Percentiles rank a stretch among this genome's conserved stretches.
Conservation (phyloP, 2,113 vertebrate genomes). For the Misgurnus anguillicaudatus region DNA sequence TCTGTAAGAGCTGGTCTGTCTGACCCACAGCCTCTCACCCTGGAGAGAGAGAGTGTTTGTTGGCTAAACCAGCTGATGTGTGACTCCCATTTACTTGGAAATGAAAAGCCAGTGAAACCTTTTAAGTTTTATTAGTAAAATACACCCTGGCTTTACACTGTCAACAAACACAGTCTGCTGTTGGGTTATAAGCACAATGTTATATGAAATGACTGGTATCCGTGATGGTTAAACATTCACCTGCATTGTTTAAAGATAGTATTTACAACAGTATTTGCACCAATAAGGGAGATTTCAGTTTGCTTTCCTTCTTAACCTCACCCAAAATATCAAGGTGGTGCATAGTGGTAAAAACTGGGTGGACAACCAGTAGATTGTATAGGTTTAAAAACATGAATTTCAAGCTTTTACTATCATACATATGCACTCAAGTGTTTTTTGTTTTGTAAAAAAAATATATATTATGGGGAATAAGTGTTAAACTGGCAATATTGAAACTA, state of each 20-base stretch:
- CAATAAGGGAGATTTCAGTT: neutral
- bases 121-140: neutral
- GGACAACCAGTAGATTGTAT: too few relatives aligned
- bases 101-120: neutral
- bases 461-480: too few relatives aligned
- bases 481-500: too few relatives aligned
- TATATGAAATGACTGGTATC: neutral
- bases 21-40: constrained; percentile 30
- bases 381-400: too few relatives aligned
- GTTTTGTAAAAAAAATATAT: too few relatives aligned
- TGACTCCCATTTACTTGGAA: constrained; percentile 21
- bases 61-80: neutral
- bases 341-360: too few relatives aligned
- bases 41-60: neutral
- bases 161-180: neutral
- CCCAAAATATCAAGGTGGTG: neutral
- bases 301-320: neutral
- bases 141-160: too few relatives aligned
- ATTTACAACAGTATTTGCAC: neutral
- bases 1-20: constrained; percentile 35
- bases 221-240: constrained; percentile 21
- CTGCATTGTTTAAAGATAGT: constrained; percentile 9
- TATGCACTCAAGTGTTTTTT: too few relatives aligned
- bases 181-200: neutral
- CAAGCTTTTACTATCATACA: too few relatives aligned